These are phyloP conservation scores for Urocitellus parryii DNA, from an alignment of 2,113 vertebrate genomes.

Conservation along the genomic window DNA sequence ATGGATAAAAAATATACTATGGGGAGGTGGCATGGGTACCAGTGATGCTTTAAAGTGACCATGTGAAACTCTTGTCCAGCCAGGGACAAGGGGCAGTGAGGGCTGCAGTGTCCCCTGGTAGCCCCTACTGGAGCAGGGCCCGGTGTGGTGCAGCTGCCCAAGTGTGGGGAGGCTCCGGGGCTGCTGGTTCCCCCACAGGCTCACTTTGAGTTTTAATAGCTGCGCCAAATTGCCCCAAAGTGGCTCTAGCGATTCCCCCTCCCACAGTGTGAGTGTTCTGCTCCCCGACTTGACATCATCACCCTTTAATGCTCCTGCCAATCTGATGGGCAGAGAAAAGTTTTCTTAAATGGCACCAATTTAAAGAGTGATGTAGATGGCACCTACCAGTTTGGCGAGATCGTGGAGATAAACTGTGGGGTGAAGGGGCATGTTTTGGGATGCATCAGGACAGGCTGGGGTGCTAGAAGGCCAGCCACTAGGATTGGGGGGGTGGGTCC, in stretches of 20 bases:
- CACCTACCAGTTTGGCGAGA: background rate
- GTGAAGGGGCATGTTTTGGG: background rate
- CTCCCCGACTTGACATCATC: background rate
- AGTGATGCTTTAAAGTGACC: background rate
- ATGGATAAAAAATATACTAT: background rate
- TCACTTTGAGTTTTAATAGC: background rate
- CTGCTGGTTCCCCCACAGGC: background rate
- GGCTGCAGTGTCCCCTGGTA: no score
- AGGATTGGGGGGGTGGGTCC: no score
- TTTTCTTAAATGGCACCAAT: background rate
- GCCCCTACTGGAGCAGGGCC: background rate
- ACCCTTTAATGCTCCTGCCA: background rate
- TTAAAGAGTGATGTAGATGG: background rate
- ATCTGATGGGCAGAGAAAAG: background rate
- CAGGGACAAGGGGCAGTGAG: no score
- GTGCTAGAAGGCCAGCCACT: no score
- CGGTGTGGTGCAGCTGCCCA: background rate
- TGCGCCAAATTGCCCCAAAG: background rate
- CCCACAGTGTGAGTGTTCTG: background rate
- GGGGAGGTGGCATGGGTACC: accelerated
- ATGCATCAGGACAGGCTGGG: no score
- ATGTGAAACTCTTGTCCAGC: background rate
- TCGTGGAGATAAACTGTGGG: background rate
- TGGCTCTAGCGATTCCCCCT: background rate
- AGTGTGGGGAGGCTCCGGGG: background rate